Evolutionary conservation across 1,140 invertebrate genomes (phyloP).

Genomic region (Phortica variegata): DNA sequence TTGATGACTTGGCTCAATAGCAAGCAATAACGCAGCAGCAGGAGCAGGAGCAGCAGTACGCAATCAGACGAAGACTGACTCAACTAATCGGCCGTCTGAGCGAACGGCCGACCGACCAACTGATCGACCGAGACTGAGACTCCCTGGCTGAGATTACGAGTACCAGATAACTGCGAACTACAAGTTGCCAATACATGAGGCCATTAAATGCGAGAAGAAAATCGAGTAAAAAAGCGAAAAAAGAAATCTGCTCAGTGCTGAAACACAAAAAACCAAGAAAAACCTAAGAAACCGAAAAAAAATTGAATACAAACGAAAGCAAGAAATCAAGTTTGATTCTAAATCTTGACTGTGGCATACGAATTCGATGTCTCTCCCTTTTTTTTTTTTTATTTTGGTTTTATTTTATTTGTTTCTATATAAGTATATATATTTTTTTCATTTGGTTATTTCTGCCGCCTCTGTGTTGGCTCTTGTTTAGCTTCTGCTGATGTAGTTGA

Average conservation of each 20-base stretch:
- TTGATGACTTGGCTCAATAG: background rate
- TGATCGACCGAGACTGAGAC: constrained; percentile 1
- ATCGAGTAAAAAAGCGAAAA: constrained; percentile 12
- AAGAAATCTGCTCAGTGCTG: background rate
- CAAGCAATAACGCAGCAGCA: background rate
- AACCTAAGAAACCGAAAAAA: constrained; percentile 1
- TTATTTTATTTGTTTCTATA: too few species aligned
- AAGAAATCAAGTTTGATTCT: constrained; percentile 15
- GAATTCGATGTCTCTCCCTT: too few species aligned
- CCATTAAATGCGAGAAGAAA: constrained; percentile 46
- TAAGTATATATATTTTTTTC: too few species aligned
- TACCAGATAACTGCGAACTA: constrained; percentile 53
- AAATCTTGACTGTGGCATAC: background rate
- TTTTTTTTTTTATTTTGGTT: too few species aligned
- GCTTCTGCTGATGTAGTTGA: too few species aligned
- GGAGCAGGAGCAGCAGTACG: constrained; percentile 42
- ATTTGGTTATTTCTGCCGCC: too few species aligned
- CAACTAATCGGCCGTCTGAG: too few species aligned
- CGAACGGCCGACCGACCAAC: constrained; percentile 21
- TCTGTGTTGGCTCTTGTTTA: too few species aligned
- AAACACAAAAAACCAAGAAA: background rate
- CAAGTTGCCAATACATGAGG: constrained; percentile 56
- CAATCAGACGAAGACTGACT: constrained; percentile 1
- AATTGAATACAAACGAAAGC: constrained; percentile 7
- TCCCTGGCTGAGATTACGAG: constrained; percentile 42